Conservation (phyloP, 1,140 invertebrate species). For the Tetramorium alpestre region DNA sequence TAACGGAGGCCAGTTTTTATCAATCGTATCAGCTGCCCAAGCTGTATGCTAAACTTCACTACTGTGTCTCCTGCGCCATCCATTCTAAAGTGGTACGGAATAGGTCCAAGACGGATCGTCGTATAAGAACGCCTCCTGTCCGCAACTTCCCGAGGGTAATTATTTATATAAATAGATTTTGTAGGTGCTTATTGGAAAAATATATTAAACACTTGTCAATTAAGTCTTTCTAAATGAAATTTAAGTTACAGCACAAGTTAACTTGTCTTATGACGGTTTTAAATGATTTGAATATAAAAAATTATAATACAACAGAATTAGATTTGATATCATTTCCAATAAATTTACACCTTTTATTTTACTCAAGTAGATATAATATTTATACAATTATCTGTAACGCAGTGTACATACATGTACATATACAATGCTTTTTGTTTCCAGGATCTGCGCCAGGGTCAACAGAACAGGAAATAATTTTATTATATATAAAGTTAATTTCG, state of each 20-base stretch:
- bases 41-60: constrained; percentile 99
- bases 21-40: constrained; percentile 98
- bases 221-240: background rate
- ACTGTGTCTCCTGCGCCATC: constrained; percentile 99
- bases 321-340: background rate
- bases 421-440: constrained; percentile 69
- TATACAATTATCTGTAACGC: background rate
- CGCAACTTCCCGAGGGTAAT: constrained; percentile 95
- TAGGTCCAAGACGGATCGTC: constrained; percentile 97
- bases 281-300: background rate
- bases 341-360: background rate
- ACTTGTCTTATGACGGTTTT: background rate
- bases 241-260: background rate
- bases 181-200: background rate
- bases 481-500: constrained; percentile 74
- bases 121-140: constrained; percentile 98
- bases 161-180: constrained; percentile 76
- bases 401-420: background rate
- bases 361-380: background rate
- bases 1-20: constrained; percentile 98
- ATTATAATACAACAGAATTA: background rate
- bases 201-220: background rate
- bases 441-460: constrained; percentile 83
- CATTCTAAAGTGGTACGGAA: constrained; percentile 99
- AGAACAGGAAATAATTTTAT: constrained; percentile 81